phyloP scores from a whole-genome alignment of 2,888 invertebrate genomes.

The Melikaiella ostensackeni region DNA sequence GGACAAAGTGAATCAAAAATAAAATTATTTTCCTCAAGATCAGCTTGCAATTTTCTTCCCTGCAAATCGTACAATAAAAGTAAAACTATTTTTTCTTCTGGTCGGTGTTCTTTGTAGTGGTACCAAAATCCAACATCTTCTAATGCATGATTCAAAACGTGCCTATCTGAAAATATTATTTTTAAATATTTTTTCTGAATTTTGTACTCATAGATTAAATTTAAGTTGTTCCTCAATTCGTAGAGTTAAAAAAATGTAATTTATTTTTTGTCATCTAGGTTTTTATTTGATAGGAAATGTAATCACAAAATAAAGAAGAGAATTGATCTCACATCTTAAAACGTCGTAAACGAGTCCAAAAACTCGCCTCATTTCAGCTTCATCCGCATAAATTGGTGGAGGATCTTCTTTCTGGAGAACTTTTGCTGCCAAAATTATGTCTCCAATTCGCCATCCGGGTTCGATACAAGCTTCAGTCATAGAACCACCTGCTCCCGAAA shows the following conservation, averaged over 20 bases:
- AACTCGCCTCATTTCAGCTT: slow-evolving; percentile 86
- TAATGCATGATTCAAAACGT: slow-evolving; percentile 83
- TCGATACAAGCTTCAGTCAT: slow-evolving; percentile 66
- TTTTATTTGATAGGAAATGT: too few relatives aligned
- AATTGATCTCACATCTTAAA: slow-evolving; percentile 82
- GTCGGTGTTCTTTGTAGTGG: slow-evolving; percentile 77
- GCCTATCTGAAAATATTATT: slow-evolving; percentile 80
- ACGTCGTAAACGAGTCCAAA: slow-evolving; percentile 87
- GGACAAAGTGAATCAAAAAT: slow-evolving; percentile 81
- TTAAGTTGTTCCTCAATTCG: too few relatives aligned
- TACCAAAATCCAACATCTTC: slow-evolving; percentile 82
- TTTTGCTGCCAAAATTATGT: slow-evolving; percentile 68
- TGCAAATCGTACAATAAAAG: slow-evolving; percentile 85
- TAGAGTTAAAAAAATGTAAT: too few relatives aligned
- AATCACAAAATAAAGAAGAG: not conserved
- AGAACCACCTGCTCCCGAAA: slow-evolving; percentile 57
- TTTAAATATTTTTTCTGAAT: not conserved
- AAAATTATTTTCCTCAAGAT: slow-evolving; percentile 76
- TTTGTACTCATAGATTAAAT: too few relatives aligned
- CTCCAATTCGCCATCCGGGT: slow-evolving; percentile 69
- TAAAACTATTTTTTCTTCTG: slow-evolving; percentile 80
- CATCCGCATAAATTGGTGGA: slow-evolving; percentile 76
- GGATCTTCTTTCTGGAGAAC: slow-evolving; percentile 58
- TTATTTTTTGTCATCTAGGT: too few relatives aligned
- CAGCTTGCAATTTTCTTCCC: slow-evolving; percentile 79